phyloP scores from a whole-genome alignment of 2,797 vertebrate genomes.

The Microhierax caerulescens region DNA sequence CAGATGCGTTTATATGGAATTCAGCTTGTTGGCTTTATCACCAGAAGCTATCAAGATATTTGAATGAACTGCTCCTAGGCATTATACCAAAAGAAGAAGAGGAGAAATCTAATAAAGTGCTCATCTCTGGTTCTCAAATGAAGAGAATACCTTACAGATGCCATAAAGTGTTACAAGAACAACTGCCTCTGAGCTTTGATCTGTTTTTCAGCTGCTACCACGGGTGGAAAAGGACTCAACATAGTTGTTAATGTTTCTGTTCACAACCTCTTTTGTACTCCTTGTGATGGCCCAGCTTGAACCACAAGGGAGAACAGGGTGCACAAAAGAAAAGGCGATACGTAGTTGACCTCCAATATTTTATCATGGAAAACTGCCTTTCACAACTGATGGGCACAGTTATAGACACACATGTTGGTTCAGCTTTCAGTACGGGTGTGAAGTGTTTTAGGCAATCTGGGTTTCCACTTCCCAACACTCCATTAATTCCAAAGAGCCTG shows the following conservation, averaged over 20 bases:
- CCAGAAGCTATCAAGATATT: conserved; percentile 32
- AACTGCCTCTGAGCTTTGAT: conserved; percentile 36
- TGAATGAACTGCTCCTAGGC: not conserved
- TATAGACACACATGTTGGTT: not conserved
- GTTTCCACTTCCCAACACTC: conserved; percentile 36
- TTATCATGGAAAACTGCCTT: not conserved
- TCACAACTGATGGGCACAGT: rapidly evolving
- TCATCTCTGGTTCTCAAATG: conserved; percentile 39
- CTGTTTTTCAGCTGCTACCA: conserved; percentile 47
- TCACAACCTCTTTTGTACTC: not conserved
- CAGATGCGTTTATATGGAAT: not conserved
- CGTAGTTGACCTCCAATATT: not conserved
- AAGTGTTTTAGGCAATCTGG: conserved; percentile 2
- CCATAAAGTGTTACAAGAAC: conserved; percentile 31
- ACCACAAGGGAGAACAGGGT: not conserved
- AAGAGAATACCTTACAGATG: conserved; percentile 38
- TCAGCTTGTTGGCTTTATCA: not conserved
- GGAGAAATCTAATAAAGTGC: conserved; percentile 38
- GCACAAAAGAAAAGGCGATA: not conserved
- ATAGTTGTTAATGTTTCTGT: not conserved
- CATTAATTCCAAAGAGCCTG: conserved; percentile 32
- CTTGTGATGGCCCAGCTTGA: not conserved
- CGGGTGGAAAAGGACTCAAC: not conserved
- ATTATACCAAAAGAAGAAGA: conserved; percentile 12
- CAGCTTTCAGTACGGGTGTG: not conserved